Evolutionary conservation across 2,797 vertebrate species (phyloP).

Genomic region (Hydrocynus forskahlii): DNA sequence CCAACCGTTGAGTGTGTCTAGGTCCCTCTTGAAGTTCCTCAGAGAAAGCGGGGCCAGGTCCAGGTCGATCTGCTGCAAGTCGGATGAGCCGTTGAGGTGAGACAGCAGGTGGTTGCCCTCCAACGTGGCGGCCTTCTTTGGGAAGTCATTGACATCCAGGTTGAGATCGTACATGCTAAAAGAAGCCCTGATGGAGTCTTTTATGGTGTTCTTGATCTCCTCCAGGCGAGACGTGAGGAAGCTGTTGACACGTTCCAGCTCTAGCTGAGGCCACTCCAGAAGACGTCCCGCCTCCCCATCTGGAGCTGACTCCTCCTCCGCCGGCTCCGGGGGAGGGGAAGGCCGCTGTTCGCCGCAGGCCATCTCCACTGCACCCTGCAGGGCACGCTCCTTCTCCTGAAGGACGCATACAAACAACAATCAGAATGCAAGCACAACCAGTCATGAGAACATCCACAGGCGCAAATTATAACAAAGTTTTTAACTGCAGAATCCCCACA

Average conservation of each 20-base stretch:
- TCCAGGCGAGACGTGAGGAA: constrained; percentile 96
- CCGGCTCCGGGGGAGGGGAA: constrained; percentile 65
- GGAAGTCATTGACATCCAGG: constrained; percentile 94
- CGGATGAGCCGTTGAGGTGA: constrained; percentile 90
- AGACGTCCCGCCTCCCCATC: constrained; percentile 80
- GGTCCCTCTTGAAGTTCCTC: constrained; percentile 86
- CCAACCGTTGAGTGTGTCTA: constrained; percentile 80
- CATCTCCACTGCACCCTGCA: constrained; percentile 72
- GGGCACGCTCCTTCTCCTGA: constrained; percentile 92
- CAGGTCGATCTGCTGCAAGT: constrained; percentile 93
- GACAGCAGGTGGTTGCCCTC: constrained; percentile 91
- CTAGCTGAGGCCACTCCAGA: constrained; percentile 93
- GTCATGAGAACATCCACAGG: too few relatives aligned
- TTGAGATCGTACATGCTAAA: constrained; percentile 97
- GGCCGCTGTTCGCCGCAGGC: constrained; percentile 71
- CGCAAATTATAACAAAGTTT: background rate
- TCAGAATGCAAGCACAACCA: background rate
- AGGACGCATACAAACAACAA: background rate
- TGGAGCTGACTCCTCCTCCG: constrained; percentile 65
- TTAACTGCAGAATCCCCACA: too few relatives aligned
- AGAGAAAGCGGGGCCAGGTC: constrained; percentile 93
- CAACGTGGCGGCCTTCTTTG: constrained; percentile 91
- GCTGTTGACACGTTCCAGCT: constrained; percentile 95
- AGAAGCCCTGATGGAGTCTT: constrained; percentile 95
- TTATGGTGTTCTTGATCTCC: constrained; percentile 98